A percentile compares a stretch with the other conserved stretches of the same genome.
phyloP scores from a whole-genome alignment of 2,797 vertebrate species.

The Sphenodon punctatus region DNA sequence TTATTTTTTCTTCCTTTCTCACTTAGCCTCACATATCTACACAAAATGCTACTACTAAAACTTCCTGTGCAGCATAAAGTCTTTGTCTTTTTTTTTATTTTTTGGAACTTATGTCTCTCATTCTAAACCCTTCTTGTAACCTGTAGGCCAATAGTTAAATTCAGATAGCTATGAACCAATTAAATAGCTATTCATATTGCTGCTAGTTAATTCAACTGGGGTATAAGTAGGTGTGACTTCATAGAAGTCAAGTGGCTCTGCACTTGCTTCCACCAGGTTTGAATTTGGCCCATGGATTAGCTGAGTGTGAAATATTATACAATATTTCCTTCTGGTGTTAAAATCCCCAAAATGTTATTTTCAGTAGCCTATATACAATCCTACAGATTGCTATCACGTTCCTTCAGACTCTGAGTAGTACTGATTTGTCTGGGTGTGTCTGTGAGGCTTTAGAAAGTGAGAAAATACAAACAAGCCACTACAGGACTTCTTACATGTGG shows the following conservation, averaged over 20 bases:
- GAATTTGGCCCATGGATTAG: background rate
- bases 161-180: background rate
- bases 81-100: background rate
- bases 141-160: no score
- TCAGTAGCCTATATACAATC: background rate
- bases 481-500: background rate
- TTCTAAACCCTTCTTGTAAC: no score
- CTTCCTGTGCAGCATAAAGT: fast-evolving
- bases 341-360: background rate
- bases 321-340: background rate
- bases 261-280: background rate
- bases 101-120: background rate
- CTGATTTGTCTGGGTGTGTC: background rate
- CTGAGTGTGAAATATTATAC: background rate
- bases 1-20: no score
- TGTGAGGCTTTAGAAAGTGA: constrained; percentile 1
- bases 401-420: background rate
- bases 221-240: background rate
- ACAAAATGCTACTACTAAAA: background rate
- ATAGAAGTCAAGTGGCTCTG: background rate
- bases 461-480: background rate
- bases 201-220: no score
- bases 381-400: background rate
- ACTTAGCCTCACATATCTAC: no score
- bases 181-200: no score